phyloP scores from a whole-genome alignment of 2,797 vertebrate species.

The Labroides dimidiatus region DNA sequence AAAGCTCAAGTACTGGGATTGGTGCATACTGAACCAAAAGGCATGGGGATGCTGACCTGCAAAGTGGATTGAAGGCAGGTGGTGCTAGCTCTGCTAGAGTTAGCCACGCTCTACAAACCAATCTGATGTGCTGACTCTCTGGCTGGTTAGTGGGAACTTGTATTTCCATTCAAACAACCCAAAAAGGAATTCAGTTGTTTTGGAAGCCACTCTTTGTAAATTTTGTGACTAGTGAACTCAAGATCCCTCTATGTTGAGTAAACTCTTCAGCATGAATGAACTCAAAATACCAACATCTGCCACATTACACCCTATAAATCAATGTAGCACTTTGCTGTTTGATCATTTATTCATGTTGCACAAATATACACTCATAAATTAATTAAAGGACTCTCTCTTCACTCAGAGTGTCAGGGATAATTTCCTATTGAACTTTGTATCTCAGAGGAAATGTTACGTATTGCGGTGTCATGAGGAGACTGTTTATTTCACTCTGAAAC shows the following conservation, averaged over 20 bases:
- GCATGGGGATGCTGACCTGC: too few species aligned
- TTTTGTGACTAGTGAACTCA: background rate
- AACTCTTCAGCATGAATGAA: background rate
- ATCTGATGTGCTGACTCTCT: too few species aligned
- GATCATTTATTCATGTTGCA: conserved; percentile 23
- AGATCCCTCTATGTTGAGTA: conserved; percentile 2
- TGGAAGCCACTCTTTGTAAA: background rate
- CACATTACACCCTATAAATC: background rate
- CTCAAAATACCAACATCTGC: background rate
- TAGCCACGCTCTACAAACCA: too few species aligned
- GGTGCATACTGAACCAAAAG: too few species aligned
- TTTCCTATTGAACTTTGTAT: background rate
- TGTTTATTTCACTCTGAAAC: background rate
- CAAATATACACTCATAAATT: conserved; percentile 6
- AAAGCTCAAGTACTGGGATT: too few species aligned
- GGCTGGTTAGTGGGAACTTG: too few species aligned
- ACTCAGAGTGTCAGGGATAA: conserved; percentile 1
- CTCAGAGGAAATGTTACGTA: background rate
- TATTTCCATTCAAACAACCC: too few species aligned
- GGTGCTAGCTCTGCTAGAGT: too few species aligned
- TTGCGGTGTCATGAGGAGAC: too few species aligned
- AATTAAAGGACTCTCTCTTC: conserved; percentile 1
- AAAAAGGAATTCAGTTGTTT: too few species aligned
- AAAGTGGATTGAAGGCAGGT: too few species aligned
- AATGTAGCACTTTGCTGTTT: background rate